Evolutionary conservation across 2,888 invertebrate genomes (phyloP), one percentile per base, ranked within the genome.

Genomic region (Trisateles emortualis): DNA sequence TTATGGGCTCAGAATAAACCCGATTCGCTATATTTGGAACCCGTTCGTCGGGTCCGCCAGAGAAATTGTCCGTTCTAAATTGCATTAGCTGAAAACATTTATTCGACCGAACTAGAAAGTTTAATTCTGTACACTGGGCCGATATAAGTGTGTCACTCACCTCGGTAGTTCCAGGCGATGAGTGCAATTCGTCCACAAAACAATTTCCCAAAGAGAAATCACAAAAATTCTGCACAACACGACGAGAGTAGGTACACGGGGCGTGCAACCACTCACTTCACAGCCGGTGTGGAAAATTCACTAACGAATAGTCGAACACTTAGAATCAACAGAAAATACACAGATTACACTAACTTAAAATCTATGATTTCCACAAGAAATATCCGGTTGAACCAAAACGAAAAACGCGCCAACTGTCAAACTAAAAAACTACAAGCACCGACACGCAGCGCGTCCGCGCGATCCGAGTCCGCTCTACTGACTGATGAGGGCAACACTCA

Each of bases 341-440:
- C 89, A 88, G 90, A 90, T 90, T 91, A 87, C 91, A 90, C 91
- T 84, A 87, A 84, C 87, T 83, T 89, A 90, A 84, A 90, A 90
- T 90, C 90, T 90, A 92, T 91, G 90, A 84, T 88, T 91, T 90
- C 79, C 87, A 89, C 88, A 82, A 84, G 68, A 87, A 81, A 79
- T 84, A 83, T 78, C 78, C 81, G 83, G 79, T 80, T 83, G 73
- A 86, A 88, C 83, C 67, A 79, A 86, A 91, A 89, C 85, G 84
- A 89, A 91, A 90, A 92, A 86, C 90, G 90, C 92, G 92, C 90
- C 92, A 92, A 92, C 88, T 92, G 92, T 92, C 91, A 92, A 91
- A 88, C 89, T 90, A 91, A 92, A 90, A 90, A 90, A 90, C 91
- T 91, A 92, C 91, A 89, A 92, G 92, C 92, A 92, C 91, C 92